Conservation (phyloP, 2,797 vertebrate genomes). For the Merluccius polli region DNA sequence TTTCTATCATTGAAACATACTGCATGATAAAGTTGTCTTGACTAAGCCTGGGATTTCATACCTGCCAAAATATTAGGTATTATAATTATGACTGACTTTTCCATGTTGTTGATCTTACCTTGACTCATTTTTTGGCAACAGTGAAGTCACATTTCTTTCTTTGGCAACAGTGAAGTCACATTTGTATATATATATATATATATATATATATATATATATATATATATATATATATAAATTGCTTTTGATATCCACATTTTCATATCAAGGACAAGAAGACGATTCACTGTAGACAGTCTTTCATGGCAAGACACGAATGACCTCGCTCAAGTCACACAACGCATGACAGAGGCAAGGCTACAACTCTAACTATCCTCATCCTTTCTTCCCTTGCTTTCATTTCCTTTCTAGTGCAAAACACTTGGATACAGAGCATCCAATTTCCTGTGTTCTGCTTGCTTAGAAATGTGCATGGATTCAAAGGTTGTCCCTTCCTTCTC, state of each 20-base stretch:
- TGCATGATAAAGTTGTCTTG: background rate
- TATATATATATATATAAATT: background rate
- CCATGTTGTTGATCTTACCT: background rate
- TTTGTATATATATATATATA: too few species aligned
- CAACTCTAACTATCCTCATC: slow-evolving; percentile 23
- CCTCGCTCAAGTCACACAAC: slow-evolving; percentile 59
- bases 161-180: too few species aligned
- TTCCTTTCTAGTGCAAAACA: slow-evolving; percentile 57
- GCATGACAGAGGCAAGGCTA: slow-evolving; percentile 34
- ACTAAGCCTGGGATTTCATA: background rate
- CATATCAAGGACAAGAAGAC: slow-evolving; percentile 53
- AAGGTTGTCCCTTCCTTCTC: slow-evolving; percentile 51
- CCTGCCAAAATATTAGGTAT: background rate
- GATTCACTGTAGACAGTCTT: slow-evolving; percentile 55
- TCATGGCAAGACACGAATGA: slow-evolving; percentile 52
- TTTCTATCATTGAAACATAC: background rate
- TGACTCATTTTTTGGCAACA: background rate
- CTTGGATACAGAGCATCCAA: slow-evolving; percentile 68
- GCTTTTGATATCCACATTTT: background rate
- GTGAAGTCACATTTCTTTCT: background rate
- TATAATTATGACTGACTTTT: background rate
- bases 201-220: background rate
- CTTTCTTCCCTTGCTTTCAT: slow-evolving; percentile 49
- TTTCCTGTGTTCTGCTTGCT: slow-evolving; percentile 62
- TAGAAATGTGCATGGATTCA: slow-evolving; percentile 67